Percentiles rank a stretch among this genome's conserved stretches.
Conservation (phyloP, 2,113 vertebrate species). For the Pteruthius melanotis region DNA sequence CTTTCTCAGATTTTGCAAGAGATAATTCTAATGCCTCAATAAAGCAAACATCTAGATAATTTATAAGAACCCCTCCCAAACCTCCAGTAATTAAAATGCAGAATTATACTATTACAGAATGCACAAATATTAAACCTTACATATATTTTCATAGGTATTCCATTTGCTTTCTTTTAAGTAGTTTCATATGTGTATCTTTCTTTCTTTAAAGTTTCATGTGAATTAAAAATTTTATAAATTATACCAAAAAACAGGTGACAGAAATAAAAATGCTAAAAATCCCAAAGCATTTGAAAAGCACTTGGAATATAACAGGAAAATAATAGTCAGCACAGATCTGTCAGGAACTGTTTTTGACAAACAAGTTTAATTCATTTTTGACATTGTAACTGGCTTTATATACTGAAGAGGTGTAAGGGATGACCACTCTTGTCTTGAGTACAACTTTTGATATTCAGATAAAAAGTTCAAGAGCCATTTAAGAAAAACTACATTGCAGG, state of each 20-base stretch:
- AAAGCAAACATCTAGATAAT: neutral
- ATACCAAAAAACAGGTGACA: neutral
- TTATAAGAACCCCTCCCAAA: accelerated
- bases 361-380: neutral
- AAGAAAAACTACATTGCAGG: neutral
- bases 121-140: neutral
- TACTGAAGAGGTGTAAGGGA: neutral
- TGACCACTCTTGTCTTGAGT: neutral
- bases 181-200: neutral
- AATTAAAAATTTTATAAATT: neutral
- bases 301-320: neutral
- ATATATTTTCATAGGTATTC: neutral
- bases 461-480: neutral
- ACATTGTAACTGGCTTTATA: neutral
- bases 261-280: neutral
- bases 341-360: neutral
- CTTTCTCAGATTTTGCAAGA: neutral
- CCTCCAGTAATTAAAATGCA: neutral
- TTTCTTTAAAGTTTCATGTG: neutral
- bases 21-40: neutral
- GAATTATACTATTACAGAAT: neutral
- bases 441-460: neutral
- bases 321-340: neutral
- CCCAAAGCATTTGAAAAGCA: neutral
- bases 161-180: neutral